Evolutionary conservation across 2,797 vertebrate species (phyloP), one percentile per base, ranked within the genome.

Genomic region (Coluber constrictor): DNA sequence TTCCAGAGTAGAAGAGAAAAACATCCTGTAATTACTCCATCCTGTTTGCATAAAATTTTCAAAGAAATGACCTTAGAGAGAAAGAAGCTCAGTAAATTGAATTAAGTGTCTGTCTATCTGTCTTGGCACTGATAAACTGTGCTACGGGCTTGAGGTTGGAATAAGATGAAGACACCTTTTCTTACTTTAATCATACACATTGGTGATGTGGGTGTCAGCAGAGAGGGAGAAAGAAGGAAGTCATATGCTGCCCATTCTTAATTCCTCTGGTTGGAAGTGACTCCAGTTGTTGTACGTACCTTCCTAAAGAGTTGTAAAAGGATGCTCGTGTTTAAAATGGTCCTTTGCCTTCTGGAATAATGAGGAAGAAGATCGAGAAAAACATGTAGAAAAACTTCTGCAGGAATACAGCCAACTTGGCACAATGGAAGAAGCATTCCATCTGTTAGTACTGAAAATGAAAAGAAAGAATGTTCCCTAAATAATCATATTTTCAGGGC

Each of bases 81-180:
- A 20, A 79, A 92, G 27, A 20, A 79, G 91, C 88, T 93, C n/a
- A 9, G 25, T 94, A 89, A 93, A 93, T 94, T 92, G 56, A 27
- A 93, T 83, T 89, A 88, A 88, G 29, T 32, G 0, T 90, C 47
- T 90, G 56, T 94, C 87, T 87, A 5, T 79, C 32, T 79, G 37
- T 23, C 79, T 61, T 86, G 1, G 0, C 0, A 0, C 87, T 93
- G 90, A 92, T 94, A 47, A 27, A 88, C 51, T 92, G 91, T 51
- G 59, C 87, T 83, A 87, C 12, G 32, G 79, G 0, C 9, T 93
- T 92, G 10, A 83, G 92, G 93, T 93, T 79, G 29, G 89, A 51
- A 74, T 0, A 4, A 90, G 88, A 63, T 88, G n/a, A 47, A 0
- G 66, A 51, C 6, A 0, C 74, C 20, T 91, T 92, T 0, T 0